These are phyloP conservation scores for Herpetotheres cachinnans DNA, from an alignment of 2,113 vertebrate genomes.

Conservation along the genomic window DNA sequence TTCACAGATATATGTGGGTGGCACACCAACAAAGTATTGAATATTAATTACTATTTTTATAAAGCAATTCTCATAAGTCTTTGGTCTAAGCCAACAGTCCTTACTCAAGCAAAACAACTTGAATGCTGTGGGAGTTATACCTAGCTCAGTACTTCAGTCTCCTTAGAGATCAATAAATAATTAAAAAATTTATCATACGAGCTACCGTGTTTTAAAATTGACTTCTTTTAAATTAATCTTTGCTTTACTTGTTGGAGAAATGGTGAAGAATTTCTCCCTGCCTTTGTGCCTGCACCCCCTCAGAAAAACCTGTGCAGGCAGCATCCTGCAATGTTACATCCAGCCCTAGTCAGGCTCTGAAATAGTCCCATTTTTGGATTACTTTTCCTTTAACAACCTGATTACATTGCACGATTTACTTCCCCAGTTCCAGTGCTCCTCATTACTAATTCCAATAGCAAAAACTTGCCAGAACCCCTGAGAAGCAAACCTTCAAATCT, in stretches of 20 bases:
- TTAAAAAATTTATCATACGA: constrained; percentile 15
- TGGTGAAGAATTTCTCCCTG: neutral
- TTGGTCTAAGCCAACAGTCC: constrained; percentile 10
- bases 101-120: constrained; percentile 39
- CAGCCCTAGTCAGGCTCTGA: neutral
- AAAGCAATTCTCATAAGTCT: constrained; percentile 17
- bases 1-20: neutral
- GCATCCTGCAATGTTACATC: neutral
- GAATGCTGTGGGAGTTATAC: constrained; percentile 33
- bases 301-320: constrained; percentile 18
- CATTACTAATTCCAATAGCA: constrained; percentile 64
- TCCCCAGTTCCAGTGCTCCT: constrained; percentile 44
- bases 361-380: constrained; percentile 8
- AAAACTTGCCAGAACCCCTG: constrained; percentile 47
- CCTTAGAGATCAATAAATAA: constrained; percentile 51
- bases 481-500: constrained; percentile 60
- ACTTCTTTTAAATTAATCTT: constrained; percentile 22
- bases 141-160: constrained; percentile 32
- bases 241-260: neutral
- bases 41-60: constrained; percentile 40
- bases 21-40: neutral
- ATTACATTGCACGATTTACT: constrained; percentile 30
- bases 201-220: constrained; percentile 32
- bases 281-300: neutral
- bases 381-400: constrained; percentile 21